Percentiles rank a stretch among this genome's conserved stretches.
Evolutionary conservation across 1,140 invertebrate genomes (phyloP).

Genomic region (Oppia nitens): DNA sequence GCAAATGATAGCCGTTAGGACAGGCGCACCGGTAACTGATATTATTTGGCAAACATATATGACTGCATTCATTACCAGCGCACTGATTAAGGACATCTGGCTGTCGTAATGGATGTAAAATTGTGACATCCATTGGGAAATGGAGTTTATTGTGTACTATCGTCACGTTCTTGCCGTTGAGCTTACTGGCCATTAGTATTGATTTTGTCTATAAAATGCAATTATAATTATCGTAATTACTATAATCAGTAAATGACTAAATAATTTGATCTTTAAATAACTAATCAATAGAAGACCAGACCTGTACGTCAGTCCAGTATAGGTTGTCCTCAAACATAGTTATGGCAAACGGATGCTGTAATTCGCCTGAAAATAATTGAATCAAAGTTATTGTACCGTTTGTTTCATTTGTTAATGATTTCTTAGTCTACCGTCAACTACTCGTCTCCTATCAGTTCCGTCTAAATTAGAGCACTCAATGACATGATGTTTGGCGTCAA

Average conservation of each 20-base stretch:
- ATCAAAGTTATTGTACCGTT: not conserved
- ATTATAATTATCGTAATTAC: no score
- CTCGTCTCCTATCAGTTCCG: slow-evolving; percentile 49
- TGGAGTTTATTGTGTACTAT: slow-evolving; percentile 34
- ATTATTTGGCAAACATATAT: slow-evolving; percentile 49
- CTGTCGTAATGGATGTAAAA: slow-evolving; percentile 53
- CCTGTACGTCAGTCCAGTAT: slow-evolving; percentile 82
- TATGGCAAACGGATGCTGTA: slow-evolving; percentile 73
- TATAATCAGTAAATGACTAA: no score
- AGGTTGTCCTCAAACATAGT: slow-evolving; percentile 45
- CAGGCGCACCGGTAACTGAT: slow-evolving; percentile 58
- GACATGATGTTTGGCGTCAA: slow-evolving; percentile 35
- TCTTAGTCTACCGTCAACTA: slow-evolving; percentile 27
- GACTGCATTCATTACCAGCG: slow-evolving; percentile 64
- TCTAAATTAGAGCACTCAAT: slow-evolving; percentile 57
- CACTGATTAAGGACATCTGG: slow-evolving; percentile 32
- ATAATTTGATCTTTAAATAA: slow-evolving; percentile 8
- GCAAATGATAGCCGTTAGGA: slow-evolving; percentile 70
- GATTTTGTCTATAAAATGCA: not conserved
- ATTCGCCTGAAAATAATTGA: slow-evolving; percentile 32
- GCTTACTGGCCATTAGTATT: not conserved
- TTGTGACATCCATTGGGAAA: slow-evolving; percentile 49
- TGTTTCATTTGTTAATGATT: not conserved
- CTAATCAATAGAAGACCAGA: slow-evolving; percentile 44
- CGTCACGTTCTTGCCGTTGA: slow-evolving; percentile 39